Evolutionary conservation across 2,888 invertebrate species (phyloP).

Genomic region (Prosapia bicincta): DNA sequence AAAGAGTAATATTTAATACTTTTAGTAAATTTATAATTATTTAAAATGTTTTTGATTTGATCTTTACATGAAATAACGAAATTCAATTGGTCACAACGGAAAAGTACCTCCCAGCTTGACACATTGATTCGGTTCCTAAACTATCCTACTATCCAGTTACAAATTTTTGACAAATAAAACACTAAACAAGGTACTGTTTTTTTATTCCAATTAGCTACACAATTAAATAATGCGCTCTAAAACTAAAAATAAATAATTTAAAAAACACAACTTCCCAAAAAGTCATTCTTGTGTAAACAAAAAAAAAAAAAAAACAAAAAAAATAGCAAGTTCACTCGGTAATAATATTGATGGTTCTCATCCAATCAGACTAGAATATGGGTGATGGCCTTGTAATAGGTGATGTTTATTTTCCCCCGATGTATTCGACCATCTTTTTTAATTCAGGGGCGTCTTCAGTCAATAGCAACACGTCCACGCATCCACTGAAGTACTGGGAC

Average conservation of each 20-base stretch:
- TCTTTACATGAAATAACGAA: too few species aligned
- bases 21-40: too few species aligned
- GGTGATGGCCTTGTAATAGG: slow-evolving; percentile 30
- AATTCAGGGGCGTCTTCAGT: slow-evolving; percentile 73
- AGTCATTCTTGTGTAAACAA: background rate
- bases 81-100: too few species aligned
- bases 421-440: slow-evolving; percentile 74
- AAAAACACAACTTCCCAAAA: slow-evolving; percentile 7
- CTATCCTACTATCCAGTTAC: background rate
- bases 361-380: slow-evolving; percentile 35
- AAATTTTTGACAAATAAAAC: background rate
- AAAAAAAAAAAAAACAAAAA: background rate
- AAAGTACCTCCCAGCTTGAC: background rate
- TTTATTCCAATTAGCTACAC: background rate
- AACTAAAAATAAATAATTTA: slow-evolving; percentile 25
- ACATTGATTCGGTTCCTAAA: background rate
- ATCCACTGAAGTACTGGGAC: slow-evolving; percentile 76
- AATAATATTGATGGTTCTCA: slow-evolving; percentile 16
- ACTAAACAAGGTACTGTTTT: background rate
- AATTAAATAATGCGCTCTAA: slow-evolving; percentile 8
- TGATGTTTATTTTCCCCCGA: slow-evolving; percentile 61
- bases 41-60: too few species aligned
- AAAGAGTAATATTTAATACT: too few species aligned
- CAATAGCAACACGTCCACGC: slow-evolving; percentile 73
- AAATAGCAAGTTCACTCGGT: background rate